Evolutionary conservation across 1,140 invertebrate genomes (phyloP), one percentile per base, ranked within the genome.

Genomic region (Drosophila bocqueti): DNA sequence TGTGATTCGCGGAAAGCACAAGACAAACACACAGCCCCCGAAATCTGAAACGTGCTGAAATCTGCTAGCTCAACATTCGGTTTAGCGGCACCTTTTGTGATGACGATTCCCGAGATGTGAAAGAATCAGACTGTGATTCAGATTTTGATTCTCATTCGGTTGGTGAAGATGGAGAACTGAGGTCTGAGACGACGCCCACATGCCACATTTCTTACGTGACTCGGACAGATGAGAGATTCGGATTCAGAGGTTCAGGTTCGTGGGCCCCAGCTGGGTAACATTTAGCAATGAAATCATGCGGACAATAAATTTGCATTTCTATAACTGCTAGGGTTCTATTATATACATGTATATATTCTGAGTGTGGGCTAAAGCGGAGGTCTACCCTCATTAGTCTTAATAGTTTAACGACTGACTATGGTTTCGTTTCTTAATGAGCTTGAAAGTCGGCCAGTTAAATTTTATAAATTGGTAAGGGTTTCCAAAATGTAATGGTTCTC

Each of bases 381-480:
- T n/a, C 52, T 64, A 87, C 84, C 84, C 85, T 90, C 85, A 90
- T 90, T 90, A 91, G 85, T 90, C 79, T 90, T 90, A 90, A 90
- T 90, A 82, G 85, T 79, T 76, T 79, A 85, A 82, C 74, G 81
- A 90, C 79, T 60, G 55, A 90, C 68, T 78, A 64, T 61, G 61
- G 54, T 47, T 68, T 46, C 65, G 63, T 43, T 63, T 52, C 67
- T 72, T 90, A 89, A 89, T 89, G 85, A 83, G 83, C 78, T 62
- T 47, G 62, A 49, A 67, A 65, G 62, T 69, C 60, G 79, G 55
- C 55, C 80, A 76, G 76, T 89, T 81, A 76, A 66, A 87, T 84
- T 81, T 75, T 81, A 87, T 89, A 78, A 87, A 87, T 87, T 89
- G 62, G 76, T 46, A 49, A 61, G 29, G 36, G 52, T 21, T 42